Percentiles rank a stretch among this genome's conserved stretches.
phyloP scores from a whole-genome alignment of 1,140 invertebrate genomes.

The Atta texana region DNA sequence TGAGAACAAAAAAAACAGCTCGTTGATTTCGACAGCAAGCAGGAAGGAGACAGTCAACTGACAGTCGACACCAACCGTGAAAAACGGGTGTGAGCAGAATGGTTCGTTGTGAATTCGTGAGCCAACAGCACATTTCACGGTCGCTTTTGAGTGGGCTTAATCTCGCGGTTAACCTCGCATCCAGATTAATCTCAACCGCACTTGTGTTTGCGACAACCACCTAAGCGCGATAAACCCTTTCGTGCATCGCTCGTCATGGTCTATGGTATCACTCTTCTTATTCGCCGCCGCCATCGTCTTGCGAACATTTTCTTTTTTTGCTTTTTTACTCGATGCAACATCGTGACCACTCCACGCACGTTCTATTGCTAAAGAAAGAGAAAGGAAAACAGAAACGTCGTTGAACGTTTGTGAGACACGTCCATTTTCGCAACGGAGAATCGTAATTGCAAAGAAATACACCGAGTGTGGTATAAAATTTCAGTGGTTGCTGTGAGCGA shows the following conservation, averaged over 20 bases:
- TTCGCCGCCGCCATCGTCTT: conserved; percentile 47
- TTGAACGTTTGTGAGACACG: conserved; percentile 43
- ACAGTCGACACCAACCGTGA: conserved; percentile 30
- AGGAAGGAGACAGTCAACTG: conserved; percentile 9
- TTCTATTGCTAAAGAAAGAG: conserved; percentile 32
- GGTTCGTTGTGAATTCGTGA: conserved; percentile 68
- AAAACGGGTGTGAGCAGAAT: conserved; percentile 65
- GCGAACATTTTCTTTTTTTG: conserved; percentile 22
- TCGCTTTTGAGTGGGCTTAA: conserved; percentile 79
- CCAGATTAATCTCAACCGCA: conserved; percentile 79
- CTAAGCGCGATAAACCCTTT: conserved; percentile 73
- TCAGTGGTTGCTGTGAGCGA: conserved; percentile 35
- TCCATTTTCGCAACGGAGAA: conserved; percentile 59
- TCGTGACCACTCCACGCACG: conserved; percentile 28
- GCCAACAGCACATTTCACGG: conserved; percentile 61
- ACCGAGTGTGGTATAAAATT: conserved; percentile 60
- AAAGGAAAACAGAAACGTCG: neutral
- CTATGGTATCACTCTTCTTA: conserved; percentile 34
- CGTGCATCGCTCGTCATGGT: conserved; percentile 65
- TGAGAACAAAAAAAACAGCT: conserved; percentile 30
- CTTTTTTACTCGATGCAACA: neutral
- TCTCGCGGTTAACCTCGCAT: conserved; percentile 71
- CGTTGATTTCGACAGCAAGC: conserved; percentile 49
- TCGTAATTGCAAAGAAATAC: conserved; percentile 64
- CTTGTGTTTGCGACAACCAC: conserved; percentile 65